Evolutionary conservation across 2,888 invertebrate genomes (phyloP).

Genomic region (Lampropteryx suffumata): DNA sequence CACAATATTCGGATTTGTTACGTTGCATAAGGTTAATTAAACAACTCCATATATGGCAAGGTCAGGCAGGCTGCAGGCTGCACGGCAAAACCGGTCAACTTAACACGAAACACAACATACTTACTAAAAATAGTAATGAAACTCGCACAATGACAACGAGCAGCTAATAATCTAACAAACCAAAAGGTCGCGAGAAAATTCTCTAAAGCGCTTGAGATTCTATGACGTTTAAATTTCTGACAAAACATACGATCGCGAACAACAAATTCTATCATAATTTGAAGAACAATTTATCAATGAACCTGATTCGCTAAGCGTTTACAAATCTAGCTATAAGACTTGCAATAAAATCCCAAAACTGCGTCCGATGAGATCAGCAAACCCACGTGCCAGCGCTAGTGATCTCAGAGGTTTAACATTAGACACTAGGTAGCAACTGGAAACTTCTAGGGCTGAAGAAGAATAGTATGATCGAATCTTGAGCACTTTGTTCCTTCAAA

Average conservation of each 20-base stretch:
- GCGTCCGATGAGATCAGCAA: constrained; percentile 30
- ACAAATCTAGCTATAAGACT: constrained; percentile 23
- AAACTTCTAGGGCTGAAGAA: constrained; percentile 1
- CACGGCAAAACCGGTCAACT: not conserved
- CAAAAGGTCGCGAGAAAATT: no score
- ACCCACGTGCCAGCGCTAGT: constrained; percentile 26
- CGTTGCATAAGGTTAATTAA: constrained; percentile 26
- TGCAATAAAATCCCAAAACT: constrained; percentile 26
- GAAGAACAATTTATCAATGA: constrained; percentile 16
- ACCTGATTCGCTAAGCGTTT: constrained; percentile 10
- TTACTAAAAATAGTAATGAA: no score
- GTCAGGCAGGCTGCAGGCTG: not conserved
- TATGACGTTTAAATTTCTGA: no score
- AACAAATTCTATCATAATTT: not conserved
- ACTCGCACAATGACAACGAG: no score
- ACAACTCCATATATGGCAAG: constrained; percentile 20
- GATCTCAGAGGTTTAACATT: constrained; percentile 22
- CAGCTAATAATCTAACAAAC: no score
- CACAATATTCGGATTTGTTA: constrained; percentile 20
- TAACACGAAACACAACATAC: not conserved
- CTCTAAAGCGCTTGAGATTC: no score
- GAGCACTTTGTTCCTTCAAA: no score
- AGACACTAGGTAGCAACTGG: not conserved
- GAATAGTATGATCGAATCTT: no score
- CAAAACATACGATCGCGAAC: no score